These are phyloP conservation scores for Pomatostomus ruficeps DNA, from an alignment of 2,113 vertebrate species.

Conservation along the genomic window DNA sequence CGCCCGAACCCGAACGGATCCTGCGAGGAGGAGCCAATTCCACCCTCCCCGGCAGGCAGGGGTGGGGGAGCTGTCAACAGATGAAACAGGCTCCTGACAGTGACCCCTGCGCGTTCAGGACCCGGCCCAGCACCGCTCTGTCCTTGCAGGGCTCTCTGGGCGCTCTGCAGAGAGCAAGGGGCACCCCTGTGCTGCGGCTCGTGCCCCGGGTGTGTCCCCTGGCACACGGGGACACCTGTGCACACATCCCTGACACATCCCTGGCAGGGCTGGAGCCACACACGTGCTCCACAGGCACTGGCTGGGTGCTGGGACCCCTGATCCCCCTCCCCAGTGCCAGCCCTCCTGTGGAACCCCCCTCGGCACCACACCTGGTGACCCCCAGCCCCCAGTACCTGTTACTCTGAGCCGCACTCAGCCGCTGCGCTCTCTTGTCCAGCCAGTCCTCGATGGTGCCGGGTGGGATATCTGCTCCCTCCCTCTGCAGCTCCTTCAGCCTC, in stretches of 20 bases:
- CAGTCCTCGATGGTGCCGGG: constrained; percentile 80
- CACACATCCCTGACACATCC: accelerated
- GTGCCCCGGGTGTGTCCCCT: background rate
- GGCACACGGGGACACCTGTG: accelerated
- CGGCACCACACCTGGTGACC: accelerated
- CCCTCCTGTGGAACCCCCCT: background rate
- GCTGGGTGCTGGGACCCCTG: background rate
- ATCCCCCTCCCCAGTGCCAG: background rate
- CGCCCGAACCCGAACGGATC: background rate
- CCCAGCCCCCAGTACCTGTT: constrained; percentile 72
- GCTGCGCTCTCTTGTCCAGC: constrained; percentile 85
- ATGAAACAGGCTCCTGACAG: background rate
- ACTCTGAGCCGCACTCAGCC: constrained; percentile 55
- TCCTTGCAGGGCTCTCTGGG: background rate
- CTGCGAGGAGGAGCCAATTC: background rate
- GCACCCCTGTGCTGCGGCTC: background rate
- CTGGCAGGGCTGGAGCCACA: background rate
- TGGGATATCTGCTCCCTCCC: constrained; percentile 32
- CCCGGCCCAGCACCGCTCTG: background rate
- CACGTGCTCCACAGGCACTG: accelerated
- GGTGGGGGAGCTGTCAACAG: background rate
- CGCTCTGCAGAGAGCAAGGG: background rate
- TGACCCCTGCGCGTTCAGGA: background rate
- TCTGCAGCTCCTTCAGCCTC: constrained; percentile 68
- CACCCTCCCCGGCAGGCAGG: background rate